These are phyloP conservation scores for Ellobium chinense DNA, from an alignment of 2,888 invertebrate genomes.

Conservation along the genomic window DNA sequence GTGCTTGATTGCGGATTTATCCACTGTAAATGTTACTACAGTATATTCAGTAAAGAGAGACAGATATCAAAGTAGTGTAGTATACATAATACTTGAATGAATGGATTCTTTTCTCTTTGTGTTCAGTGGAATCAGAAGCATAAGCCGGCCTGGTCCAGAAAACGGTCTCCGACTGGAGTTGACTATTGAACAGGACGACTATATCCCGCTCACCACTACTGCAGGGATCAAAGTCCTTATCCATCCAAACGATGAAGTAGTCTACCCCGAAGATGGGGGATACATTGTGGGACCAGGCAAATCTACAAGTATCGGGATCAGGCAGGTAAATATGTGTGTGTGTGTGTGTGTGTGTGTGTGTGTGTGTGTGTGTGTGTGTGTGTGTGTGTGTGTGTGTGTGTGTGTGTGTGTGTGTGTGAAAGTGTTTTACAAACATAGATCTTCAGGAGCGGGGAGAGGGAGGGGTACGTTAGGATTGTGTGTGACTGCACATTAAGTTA, in stretches of 20 bases:
- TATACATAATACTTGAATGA: too few relatives aligned
- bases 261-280: constrained; percentile 4
- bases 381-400: background rate
- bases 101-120: too few relatives aligned
- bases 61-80: too few relatives aligned
- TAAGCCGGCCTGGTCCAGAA: background rate
- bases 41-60: too few relatives aligned
- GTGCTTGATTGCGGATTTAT: too few relatives aligned
- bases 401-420: background rate
- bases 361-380: background rate
- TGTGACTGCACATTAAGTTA: too few relatives aligned
- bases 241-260: background rate
- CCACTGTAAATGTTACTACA: too few relatives aligned
- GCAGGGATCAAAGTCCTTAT: background rate
- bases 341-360: background rate
- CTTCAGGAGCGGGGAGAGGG: background rate
- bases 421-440: background rate
- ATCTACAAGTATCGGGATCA: background rate
- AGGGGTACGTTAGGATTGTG: too few relatives aligned
- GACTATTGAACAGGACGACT: background rate
- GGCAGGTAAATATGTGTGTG: background rate
- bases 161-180: background rate
- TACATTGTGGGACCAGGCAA: background rate
- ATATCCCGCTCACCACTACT: background rate
- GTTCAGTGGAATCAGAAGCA: too few relatives aligned